phyloP scores from a whole-genome alignment of 2,797 vertebrate genomes.

The Oreochromis grahami region DNA sequence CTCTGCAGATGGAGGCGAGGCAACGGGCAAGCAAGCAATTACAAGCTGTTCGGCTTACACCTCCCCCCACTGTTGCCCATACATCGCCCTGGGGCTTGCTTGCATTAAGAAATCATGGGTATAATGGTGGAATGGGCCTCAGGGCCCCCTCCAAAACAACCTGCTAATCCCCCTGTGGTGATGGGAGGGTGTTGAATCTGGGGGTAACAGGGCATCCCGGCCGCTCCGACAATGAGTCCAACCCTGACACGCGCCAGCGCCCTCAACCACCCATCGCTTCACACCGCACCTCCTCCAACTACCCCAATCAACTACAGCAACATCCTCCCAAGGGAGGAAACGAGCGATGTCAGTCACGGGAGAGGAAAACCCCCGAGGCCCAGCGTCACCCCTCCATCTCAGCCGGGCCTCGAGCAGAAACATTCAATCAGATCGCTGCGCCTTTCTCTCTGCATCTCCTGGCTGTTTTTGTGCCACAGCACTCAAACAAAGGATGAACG shows the following conservation, averaged over 20 bases:
- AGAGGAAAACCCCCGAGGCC: constrained; percentile 28
- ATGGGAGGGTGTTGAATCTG: constrained; percentile 1
- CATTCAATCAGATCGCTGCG: constrained; percentile 15
- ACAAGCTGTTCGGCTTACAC: constrained; percentile 63
- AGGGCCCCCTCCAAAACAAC: constrained; percentile 67
- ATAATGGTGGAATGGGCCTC: constrained; percentile 74
- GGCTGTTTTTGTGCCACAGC: not conserved
- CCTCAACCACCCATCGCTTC: constrained; percentile 16
- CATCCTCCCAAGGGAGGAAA: constrained; percentile 31
- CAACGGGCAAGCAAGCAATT: constrained; percentile 54
- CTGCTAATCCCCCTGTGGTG: constrained; percentile 75
- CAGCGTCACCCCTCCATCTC: not conserved
- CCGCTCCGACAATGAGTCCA: constrained; percentile 52
- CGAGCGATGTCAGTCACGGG: constrained; percentile 18
- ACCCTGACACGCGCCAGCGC: constrained; percentile 63
- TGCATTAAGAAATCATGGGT: constrained; percentile 66
- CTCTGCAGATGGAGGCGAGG: constrained; percentile 55
- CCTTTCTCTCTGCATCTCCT: not conserved
- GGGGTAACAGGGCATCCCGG: constrained; percentile 49
- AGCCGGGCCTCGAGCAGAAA: not conserved
- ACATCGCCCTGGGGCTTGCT: constrained; percentile 38
- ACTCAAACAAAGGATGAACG: not conserved
- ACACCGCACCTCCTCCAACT: not conserved
- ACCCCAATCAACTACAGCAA: constrained; percentile 23
- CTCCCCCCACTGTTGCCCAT: constrained; percentile 26